Evolutionary conservation across 2,888 invertebrate genomes (phyloP).

Genomic region (Platynereis dumerilii): DNA sequence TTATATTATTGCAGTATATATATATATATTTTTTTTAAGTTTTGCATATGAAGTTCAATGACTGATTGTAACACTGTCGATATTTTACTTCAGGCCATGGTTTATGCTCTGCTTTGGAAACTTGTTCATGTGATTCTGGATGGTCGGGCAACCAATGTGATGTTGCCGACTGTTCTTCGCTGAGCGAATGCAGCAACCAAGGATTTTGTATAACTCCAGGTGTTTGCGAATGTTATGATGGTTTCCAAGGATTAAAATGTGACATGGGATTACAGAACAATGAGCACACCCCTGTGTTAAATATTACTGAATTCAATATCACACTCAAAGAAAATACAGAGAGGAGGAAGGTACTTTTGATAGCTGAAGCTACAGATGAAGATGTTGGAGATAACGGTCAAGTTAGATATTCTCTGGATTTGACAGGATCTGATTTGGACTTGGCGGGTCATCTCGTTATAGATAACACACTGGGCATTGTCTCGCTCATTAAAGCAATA

Average conservation of each 20-base stretch:
- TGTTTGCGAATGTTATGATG: conserved; percentile 9
- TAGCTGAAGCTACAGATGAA: neutral
- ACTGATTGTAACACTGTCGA: too few relatives aligned
- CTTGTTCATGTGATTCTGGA: conserved; percentile 1
- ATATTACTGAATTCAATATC: neutral
- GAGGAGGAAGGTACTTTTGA: neutral
- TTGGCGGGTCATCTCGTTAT: neutral
- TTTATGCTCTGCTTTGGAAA: neutral
- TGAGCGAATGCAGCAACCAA: neutral
- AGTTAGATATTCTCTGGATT: conserved; percentile 2
- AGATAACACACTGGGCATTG: neutral
- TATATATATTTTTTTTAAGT: too few relatives aligned
- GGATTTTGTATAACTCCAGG: conserved; percentile 8
- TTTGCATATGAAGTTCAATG: too few relatives aligned
- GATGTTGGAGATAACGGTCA: neutral
- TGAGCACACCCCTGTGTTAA: neutral
- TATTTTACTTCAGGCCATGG: neutral
- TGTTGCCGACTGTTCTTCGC: neutral
- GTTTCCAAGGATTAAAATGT: conserved; percentile 1
- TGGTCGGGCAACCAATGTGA: conserved; percentile 2
- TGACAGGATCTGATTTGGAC: neutral
- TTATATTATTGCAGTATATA: too few relatives aligned
- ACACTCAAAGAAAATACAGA: neutral
- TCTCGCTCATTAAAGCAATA: neutral
- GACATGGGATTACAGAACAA: neutral